Percentiles rank a stretch among this genome's conserved stretches.
phyloP scores from a whole-genome alignment of 2,888 invertebrate genomes.

The Metallyticus violacea region DNA sequence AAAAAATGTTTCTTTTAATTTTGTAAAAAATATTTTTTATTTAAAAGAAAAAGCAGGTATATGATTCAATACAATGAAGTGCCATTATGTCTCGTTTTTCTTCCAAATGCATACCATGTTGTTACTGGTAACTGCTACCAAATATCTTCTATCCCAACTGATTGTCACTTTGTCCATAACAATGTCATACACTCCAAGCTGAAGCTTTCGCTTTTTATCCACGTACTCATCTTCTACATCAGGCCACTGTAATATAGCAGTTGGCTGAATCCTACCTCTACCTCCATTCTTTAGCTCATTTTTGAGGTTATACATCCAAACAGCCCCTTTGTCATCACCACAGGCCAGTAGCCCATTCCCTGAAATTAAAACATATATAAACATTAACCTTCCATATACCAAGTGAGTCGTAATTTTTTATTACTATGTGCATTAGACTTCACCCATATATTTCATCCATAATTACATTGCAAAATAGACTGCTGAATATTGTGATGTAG shows the following conservation, averaged over 20 bases:
- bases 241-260: conserved; percentile 40
- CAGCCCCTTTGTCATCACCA: conserved; percentile 43
- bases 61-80: not conserved
- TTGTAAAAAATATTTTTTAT: no score
- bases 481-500: no score
- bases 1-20: no score
- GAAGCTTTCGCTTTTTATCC: conserved; percentile 41
- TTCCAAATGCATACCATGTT: conserved; percentile 45
- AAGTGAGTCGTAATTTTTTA: no score
- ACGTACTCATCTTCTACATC: conserved; percentile 37
- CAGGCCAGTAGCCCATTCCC: conserved; percentile 40
- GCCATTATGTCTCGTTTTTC: not conserved
- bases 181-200: conserved; percentile 42
- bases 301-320: conserved; percentile 41
- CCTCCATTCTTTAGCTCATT: not conserved
- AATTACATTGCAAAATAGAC: no score
- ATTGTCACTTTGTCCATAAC: conserved; percentile 42
- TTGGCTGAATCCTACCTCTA: conserved; percentile 32
- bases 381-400: no score
- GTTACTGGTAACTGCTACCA: conserved; percentile 44
- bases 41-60: no score
- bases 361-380: conserved; percentile 34
- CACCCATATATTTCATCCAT: no score
- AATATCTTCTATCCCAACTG: conserved; percentile 37
- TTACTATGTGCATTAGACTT: no score